phyloP scores from a whole-genome alignment of 1,140 invertebrate genomes.

The Galleria mellonella region DNA sequence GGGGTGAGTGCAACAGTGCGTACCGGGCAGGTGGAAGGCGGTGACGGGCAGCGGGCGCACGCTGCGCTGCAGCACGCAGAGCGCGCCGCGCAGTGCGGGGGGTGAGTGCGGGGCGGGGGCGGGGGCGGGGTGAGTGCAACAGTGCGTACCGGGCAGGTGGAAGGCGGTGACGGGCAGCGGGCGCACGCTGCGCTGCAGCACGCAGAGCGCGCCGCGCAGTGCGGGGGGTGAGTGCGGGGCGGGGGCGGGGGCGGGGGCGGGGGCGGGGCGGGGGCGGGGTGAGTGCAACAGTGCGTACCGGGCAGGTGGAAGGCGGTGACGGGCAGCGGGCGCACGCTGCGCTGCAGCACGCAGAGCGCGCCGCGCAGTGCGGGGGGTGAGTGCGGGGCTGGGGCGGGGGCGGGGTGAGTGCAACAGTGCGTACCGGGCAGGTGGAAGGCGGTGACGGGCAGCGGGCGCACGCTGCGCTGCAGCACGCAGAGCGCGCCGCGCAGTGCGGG shows the following conservation, averaged over 20 bases:
- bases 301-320: conserved; percentile 72
- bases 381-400: too few relatives aligned
- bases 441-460: conserved; percentile 42
- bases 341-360: conserved; percentile 93
- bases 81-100: neutral
- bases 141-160: conserved; percentile 61
- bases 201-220: neutral
- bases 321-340: conserved; percentile 74
- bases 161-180: conserved; percentile 96
- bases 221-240: neutral
- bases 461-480: conserved; percentile 90
- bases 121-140: too few relatives aligned
- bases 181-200: conserved; percentile 27
- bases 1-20: conserved; percentile 82
- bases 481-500: conserved; percentile 91
- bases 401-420: too few relatives aligned
- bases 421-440: conserved; percentile 76
- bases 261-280: neutral
- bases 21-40: conserved; percentile 82
- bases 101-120: too few relatives aligned
- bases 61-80: neutral
- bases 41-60: conserved; percentile 89
- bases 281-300: conserved; percentile 40
- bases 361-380: too few relatives aligned
- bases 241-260: too few relatives aligned